phyloP scores from a whole-genome alignment of 2,888 invertebrate genomes.

The Limnephilus lunatus region DNA sequence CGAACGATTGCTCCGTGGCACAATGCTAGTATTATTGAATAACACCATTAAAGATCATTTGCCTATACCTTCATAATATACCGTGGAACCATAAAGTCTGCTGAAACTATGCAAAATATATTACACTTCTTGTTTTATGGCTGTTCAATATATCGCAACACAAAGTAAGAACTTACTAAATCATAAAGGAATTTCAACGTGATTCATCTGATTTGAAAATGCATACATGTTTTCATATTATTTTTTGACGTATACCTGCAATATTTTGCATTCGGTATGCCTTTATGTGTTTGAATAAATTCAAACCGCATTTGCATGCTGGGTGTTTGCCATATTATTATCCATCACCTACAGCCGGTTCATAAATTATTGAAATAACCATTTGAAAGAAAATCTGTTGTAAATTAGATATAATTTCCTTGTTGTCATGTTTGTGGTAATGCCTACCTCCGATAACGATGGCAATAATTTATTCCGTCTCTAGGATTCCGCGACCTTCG shows the following conservation, averaged over 20 bases:
- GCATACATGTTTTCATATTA: not conserved
- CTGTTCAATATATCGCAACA: not conserved
- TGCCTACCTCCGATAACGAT: not conserved
- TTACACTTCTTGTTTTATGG: not conserved
- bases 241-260: not conserved
- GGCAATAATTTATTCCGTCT: not conserved
- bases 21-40: not conserved
- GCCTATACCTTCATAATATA: not conserved
- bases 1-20: not conserved
- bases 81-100: not conserved
- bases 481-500: not conserved
- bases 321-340: not conserved
- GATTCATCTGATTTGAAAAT: not conserved
- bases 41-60: not conserved
- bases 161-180: not conserved
- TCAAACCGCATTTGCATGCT: not conserved
- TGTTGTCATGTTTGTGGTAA: not conserved
- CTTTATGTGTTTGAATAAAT: not conserved
- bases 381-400: not conserved
- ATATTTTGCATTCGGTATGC: not conserved
- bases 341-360: not conserved
- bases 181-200: not conserved
- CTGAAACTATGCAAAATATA: not conserved
- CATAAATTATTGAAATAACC: not conserved
- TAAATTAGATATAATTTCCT: not conserved